Percentiles rank a stretch among this genome's conserved stretches.
Conservation (phyloP, 2,888 invertebrate genomes). For the Papilio demoleus region DNA sequence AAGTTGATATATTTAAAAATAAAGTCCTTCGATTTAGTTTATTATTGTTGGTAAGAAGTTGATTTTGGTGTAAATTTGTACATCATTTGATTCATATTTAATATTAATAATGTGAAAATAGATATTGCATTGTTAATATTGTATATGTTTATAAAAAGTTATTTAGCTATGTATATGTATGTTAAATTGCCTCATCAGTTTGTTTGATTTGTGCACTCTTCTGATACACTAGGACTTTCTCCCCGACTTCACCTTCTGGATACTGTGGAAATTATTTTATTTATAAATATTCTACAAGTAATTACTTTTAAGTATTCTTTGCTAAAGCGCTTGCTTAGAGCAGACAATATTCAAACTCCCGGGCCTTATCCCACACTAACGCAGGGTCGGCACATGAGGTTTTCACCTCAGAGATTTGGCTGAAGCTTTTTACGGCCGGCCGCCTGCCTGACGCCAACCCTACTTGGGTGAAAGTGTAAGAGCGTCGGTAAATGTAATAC, state of each 20-base stretch:
- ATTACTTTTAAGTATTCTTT: too few species aligned
- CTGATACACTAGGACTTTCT: conserved; percentile 69
- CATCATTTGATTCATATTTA: background rate
- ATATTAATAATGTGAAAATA: conserved; percentile 43
- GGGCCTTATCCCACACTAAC: too few species aligned
- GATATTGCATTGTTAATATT: conserved; percentile 16
- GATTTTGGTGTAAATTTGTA: background rate
- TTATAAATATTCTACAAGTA: too few species aligned
- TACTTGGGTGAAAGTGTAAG: too few species aligned
- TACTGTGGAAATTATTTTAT: conserved; percentile 57
- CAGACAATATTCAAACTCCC: too few species aligned
- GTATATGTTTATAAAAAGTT: conserved; percentile 33
- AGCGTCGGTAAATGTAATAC: too few species aligned
- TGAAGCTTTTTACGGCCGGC: too few species aligned
- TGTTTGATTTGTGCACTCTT: conserved; percentile 53
- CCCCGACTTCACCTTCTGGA: conserved; percentile 73
- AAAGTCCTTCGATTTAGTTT: background rate
- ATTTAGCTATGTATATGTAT: conserved; percentile 28
- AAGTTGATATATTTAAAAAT: background rate
- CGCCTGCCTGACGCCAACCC: too few species aligned
- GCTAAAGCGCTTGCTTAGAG: too few species aligned
- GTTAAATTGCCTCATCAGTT: conserved; percentile 58
- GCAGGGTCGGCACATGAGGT: too few species aligned
- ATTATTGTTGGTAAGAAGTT: conserved; percentile 19
- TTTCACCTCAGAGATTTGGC: too few species aligned